Evolutionary conservation across 2,113 vertebrate species (phyloP).

Genomic region (Herpailurus yagouaroundi): DNA sequence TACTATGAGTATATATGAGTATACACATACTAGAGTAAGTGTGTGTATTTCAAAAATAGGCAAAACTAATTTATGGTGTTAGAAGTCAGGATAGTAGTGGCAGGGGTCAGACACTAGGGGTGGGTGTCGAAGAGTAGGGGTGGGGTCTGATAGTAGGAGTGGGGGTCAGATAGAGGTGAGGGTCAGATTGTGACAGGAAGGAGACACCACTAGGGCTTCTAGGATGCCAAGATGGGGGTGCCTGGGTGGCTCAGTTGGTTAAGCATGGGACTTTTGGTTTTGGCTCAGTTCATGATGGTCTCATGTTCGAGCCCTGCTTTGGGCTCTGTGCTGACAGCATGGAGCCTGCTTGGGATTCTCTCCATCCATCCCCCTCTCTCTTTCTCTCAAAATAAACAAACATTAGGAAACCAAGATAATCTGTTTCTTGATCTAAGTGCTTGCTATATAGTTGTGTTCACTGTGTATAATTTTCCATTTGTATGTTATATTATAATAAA

Average conservation of each 20-base stretch:
- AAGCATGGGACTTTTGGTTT: no score
- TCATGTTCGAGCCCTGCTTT: no score
- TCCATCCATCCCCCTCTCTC: no score
- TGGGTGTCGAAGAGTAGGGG: not conserved
- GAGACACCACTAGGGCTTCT: not conserved
- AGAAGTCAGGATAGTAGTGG: not conserved
- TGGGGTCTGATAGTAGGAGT: not conserved
- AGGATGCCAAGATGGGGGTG: not conserved
- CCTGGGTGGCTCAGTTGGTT: no score
- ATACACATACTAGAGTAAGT: not conserved
- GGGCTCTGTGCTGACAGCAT: no score
- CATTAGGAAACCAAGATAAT: not conserved
- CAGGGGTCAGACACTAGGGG: no score
- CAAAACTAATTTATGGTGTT: not conserved
- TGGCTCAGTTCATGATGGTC: no score
- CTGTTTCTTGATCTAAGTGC: not conserved
- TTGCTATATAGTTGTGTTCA: not conserved
- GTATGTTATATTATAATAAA: not conserved
- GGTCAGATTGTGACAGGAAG: not conserved
- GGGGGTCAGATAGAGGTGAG: not conserved
- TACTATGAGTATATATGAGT: no score
- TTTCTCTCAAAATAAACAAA: no score
- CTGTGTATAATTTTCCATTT: not conserved
- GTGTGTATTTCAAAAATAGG: not conserved
- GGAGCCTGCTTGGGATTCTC: no score